Conservation (phyloP, 2,113 vertebrate species). For the Menidia beryllina region DNA sequence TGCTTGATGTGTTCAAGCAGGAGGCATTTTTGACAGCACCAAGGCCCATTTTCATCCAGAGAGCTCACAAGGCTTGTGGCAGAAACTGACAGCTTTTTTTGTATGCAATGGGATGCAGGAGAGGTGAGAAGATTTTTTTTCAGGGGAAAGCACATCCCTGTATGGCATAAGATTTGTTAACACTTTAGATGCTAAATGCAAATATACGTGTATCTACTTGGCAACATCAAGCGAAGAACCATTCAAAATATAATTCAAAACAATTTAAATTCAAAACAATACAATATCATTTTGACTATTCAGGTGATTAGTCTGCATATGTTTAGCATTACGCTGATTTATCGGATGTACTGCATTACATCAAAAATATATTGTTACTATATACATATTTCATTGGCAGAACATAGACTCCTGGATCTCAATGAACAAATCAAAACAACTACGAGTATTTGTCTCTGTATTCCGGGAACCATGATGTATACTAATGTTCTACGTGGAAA, state of each 20-base stretch:
- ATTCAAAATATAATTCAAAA: too few species aligned
- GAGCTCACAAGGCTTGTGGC: conserved; percentile 43
- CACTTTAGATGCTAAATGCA: neutral
- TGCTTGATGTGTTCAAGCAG: conserved; percentile 50
- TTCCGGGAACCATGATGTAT: too few species aligned
- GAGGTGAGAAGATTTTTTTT: neutral
- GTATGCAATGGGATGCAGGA: conserved; percentile 9
- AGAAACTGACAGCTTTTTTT: conserved; percentile 23
- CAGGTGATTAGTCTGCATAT: neutral
- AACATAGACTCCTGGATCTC: neutral
- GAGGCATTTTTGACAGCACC: conserved; percentile 63
- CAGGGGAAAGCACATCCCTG: neutral
- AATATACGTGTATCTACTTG: neutral
- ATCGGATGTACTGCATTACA: neutral
- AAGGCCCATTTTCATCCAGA: conserved; percentile 48
- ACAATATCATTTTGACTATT: neutral
- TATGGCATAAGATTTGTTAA: neutral
- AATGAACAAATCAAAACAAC: neutral
- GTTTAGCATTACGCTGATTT: neutral
- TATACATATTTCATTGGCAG: neutral
- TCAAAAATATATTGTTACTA: neutral
- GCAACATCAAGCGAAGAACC: neutral
- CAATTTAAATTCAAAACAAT: neutral
- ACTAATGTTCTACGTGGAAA: too few species aligned
- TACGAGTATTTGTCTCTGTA: too few species aligned